A percentile compares a stretch with the other conserved stretches of the same genome.
These are phyloP conservation scores for Mus caroli DNA, from an alignment of 2,797 vertebrate species.

Conservation along the genomic window DNA sequence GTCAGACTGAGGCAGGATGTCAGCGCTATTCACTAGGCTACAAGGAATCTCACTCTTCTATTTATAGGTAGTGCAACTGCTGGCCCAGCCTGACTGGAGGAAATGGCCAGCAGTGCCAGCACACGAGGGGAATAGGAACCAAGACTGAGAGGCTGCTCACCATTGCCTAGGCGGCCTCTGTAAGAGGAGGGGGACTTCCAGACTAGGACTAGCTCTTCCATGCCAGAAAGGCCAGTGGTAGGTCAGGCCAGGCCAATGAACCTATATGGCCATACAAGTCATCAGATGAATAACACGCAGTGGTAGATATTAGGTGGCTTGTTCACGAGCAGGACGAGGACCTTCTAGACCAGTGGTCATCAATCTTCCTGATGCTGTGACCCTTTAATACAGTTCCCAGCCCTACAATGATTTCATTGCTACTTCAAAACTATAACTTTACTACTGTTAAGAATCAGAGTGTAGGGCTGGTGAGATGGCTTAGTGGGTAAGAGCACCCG, in stretches of 20 bases:
- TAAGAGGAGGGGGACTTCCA: not conserved
- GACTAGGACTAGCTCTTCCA: not conserved
- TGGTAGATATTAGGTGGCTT: not conserved
- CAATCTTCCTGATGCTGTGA: too few relatives aligned
- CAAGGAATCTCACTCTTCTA: slow-evolving; percentile 95
- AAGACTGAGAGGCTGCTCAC: not conserved
- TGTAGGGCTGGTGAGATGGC: too few relatives aligned
- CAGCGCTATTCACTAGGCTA: slow-evolving; percentile 95
- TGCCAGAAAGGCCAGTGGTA: not conserved
- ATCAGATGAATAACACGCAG: not conserved
- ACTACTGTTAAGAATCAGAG: not conserved
- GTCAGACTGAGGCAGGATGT: slow-evolving; percentile 91
- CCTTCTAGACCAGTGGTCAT: not conserved
- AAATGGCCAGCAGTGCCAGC: not conserved
- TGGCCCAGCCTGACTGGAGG: slow-evolving; percentile 70
- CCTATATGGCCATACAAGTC: not conserved
- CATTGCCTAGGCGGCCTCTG: not conserved
- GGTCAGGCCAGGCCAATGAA: not conserved
- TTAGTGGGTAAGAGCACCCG: too few relatives aligned
- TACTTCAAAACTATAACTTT: not conserved
- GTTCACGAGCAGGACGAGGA: not conserved
- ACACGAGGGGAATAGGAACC: not conserved
- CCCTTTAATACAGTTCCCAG: not conserved
- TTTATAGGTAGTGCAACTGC: slow-evolving; percentile 91
- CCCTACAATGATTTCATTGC: not conserved